These are phyloP conservation scores for Camponotus fellah DNA, from an alignment of 2,888 invertebrate genomes.

Conservation along the genomic window DNA sequence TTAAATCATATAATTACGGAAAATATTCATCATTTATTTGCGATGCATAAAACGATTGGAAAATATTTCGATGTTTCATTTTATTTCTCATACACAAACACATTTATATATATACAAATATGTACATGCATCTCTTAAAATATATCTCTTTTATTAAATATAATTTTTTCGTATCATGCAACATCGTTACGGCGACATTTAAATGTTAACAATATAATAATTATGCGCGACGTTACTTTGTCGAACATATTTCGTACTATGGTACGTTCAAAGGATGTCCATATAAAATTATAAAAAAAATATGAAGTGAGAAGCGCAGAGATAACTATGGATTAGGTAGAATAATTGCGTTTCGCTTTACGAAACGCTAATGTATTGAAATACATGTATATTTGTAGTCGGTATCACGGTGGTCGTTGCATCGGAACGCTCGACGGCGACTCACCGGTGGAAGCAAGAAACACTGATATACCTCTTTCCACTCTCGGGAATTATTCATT, in stretches of 20 bases:
- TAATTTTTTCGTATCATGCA: background rate
- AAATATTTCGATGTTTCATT: background rate
- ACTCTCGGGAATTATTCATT: conserved; percentile 69
- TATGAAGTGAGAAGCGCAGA: background rate
- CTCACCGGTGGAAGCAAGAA: conserved; percentile 54
- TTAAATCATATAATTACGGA: background rate
- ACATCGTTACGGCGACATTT: background rate
- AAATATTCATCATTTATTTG: conserved; percentile 6
- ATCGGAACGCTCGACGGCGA: conserved; percentile 41
- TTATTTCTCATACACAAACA: background rate
- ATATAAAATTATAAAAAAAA: background rate
- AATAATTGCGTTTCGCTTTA: conserved; percentile 63
- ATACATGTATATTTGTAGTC: conserved; percentile 72
- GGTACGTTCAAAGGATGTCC: background rate
- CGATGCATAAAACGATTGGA: background rate
- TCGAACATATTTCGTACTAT: background rate
- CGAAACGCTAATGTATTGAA: conserved; percentile 72
- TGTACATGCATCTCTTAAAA: background rate
- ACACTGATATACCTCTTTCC: conserved; percentile 34
- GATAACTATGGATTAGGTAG: conserved; percentile 32
- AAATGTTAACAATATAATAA: background rate
- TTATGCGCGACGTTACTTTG: background rate
- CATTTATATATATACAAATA: background rate
- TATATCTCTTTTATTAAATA: background rate
- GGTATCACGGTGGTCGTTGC: conserved; percentile 35